Percentiles rank a stretch among this genome's conserved stretches.
phyloP scores from a whole-genome alignment of 2,113 vertebrate species.

The Lates calcarifer region DNA sequence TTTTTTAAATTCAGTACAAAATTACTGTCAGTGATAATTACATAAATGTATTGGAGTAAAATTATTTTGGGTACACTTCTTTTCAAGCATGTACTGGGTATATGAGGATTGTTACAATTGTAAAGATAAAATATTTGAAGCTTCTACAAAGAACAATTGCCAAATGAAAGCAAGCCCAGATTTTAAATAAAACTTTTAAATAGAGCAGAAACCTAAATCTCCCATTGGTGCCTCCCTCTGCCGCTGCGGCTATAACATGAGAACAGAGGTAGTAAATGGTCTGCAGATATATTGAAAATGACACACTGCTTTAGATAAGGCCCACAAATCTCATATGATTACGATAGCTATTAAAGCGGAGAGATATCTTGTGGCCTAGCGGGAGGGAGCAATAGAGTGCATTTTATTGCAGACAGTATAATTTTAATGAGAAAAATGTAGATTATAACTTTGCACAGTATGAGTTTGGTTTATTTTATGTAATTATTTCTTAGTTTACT shows the following conservation, averaged over 20 bases:
- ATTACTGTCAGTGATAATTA: not conserved
- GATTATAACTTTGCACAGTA: slow-evolving; percentile 5
- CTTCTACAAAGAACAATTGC: slow-evolving; percentile 37
- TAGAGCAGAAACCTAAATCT: slow-evolving; percentile 35
- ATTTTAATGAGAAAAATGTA: slow-evolving; percentile 35
- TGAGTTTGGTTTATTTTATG: slow-evolving; percentile 16
- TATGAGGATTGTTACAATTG: slow-evolving; percentile 10
- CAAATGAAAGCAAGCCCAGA: slow-evolving; percentile 43
- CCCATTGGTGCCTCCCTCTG: slow-evolving; percentile 35
- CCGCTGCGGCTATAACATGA: slow-evolving; percentile 55
- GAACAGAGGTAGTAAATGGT: slow-evolving; percentile 55
- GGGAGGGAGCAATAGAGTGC: slow-evolving; percentile 9
- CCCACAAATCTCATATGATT: slow-evolving; percentile 59
- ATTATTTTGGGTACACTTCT: not conserved
- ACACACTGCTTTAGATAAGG: slow-evolving; percentile 68
- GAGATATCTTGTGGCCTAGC: slow-evolving; percentile 38
- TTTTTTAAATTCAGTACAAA: not conserved
- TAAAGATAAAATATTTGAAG: slow-evolving; percentile 27
- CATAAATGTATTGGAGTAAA: not conserved
- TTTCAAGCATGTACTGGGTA: not conserved
- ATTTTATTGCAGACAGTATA: slow-evolving; percentile 38
- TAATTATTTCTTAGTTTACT: slow-evolving; percentile 12
- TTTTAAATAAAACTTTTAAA: slow-evolving; percentile 58
- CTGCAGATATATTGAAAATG: slow-evolving; percentile 69
- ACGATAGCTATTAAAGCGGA: slow-evolving; percentile 39